Percentiles rank a stretch among this genome's conserved stretches.
Evolutionary conservation across 2,113 vertebrate species (phyloP).

Genomic region (Noturus placidus): DNA sequence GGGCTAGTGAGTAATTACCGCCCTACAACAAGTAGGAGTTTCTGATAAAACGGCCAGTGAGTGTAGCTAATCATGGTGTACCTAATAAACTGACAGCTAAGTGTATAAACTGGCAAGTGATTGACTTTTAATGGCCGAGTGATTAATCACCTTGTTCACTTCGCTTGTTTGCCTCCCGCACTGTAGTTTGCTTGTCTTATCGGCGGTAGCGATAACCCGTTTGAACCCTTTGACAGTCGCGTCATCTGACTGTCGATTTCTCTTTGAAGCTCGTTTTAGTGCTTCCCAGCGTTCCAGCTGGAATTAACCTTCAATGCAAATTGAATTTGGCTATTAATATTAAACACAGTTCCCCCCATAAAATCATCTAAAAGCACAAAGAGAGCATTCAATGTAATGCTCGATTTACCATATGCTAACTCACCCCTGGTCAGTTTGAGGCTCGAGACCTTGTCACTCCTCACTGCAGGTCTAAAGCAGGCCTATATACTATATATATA

Average conservation of each 20-base stretch:
- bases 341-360: background rate
- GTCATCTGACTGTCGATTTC: background rate
- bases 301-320: background rate
- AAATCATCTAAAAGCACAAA: background rate
- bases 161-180: constrained; percentile 47
- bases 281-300: background rate
- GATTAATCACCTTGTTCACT: constrained; percentile 59
- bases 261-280: background rate
- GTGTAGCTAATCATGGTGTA: background rate
- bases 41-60: background rate
- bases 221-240: constrained; percentile 24
- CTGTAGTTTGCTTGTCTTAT: constrained; percentile 62
- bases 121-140: constrained; percentile 42
- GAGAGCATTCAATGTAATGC: background rate
- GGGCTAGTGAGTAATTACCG: background rate
- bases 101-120: constrained; percentile 20
- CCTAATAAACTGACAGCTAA: constrained; percentile 8
- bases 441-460: background rate
- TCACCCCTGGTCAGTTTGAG: background rate
- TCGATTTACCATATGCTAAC: background rate
- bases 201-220: constrained; percentile 61
- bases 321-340: background rate
- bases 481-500: background rate
- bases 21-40: background rate
- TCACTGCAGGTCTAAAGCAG: background rate